These are phyloP conservation scores for Polydrusus pterygomalis DNA, from an alignment of 2,888 invertebrate genomes.

Conservation along the genomic window DNA sequence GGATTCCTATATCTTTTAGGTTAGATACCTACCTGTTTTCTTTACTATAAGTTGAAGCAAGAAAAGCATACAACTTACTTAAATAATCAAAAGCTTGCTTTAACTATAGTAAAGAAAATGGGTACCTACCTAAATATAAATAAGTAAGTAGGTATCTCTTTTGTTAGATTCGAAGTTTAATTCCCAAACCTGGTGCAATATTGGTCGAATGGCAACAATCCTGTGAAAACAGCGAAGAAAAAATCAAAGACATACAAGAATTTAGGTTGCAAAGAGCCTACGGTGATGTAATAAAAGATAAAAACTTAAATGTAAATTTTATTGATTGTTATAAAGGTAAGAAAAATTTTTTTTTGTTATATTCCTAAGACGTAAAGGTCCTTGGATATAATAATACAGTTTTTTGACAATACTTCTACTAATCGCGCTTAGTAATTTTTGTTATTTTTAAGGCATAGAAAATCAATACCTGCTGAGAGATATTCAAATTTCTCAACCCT, in stretches of 20 bases:
- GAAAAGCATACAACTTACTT: no score
- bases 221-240: constrained; percentile 69
- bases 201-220: constrained; percentile 73
- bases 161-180: constrained; percentile 71
- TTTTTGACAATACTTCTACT: no score
- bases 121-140: no score
- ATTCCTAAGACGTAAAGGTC: no score
- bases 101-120: no score
- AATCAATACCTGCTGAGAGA: constrained; percentile 73
- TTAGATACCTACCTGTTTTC: no score
- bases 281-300: constrained; percentile 68
- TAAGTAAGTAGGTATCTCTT: constrained; percentile 59
- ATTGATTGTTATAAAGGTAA: constrained; percentile 71
- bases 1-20: no score
- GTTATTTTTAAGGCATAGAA: constrained; percentile 69
- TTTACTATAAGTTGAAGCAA: no score
- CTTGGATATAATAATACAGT: no score
- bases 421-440: constrained; percentile 5
- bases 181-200: constrained; percentile 74
- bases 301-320: constrained; percentile 66
- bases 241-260: constrained; percentile 70
- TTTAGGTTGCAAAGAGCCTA: constrained; percentile 72
- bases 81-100: no score
- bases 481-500: constrained; percentile 70
- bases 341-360: not conserved